Evolutionary conservation across 2,113 vertebrate species (phyloP), one percentile per base, ranked within the genome.

Genomic region (Acanthisitta chloris): DNA sequence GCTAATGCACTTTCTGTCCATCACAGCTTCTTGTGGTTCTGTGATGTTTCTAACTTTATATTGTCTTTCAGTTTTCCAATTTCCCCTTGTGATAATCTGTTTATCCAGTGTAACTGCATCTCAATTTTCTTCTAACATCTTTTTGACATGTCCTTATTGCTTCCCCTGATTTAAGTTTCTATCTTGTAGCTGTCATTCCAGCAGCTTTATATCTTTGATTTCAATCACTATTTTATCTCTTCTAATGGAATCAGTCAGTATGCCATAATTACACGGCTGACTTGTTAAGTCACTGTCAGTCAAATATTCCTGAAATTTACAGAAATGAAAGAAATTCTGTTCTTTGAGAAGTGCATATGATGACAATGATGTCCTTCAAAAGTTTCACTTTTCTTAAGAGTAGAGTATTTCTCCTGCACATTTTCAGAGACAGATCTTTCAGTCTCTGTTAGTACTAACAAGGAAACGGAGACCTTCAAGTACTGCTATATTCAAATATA

Each of bases 221-320:
- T 31, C 48, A 79, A 69, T 76, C 88, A 80, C n/a, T 80, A 15
- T 91, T 93, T 96, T 88, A 92, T 94, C 78, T 92, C 29, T 85
- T 90, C 62, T 94, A 92, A 94, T 85, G 66, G 92, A 93, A 82
- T 93, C 85, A 92, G 85, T 94, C 79, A 92, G 85, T 61, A 64
- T 82, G 71, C 36, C 85, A 88, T 92, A 90, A 96, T 95, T 94
- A 69, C 74, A 82, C 0, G 4, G 58, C 2, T 19, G 82, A 92
- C 81, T 92, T 91, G 65, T 81, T 90, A 91, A 97, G 70, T 65
- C 79, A 61, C 79, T 95, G 94, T 93, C 92, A 94, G 65, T 88
- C 88, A 93, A 95, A 69, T 3, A 14, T 69, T 72, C 40, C 40
- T 88, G 62, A 90, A 79, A 90, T 82, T 80, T 65, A 73, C 52